phyloP scores from a whole-genome alignment of 2,113 vertebrate species.

The Asarcornis scutulata region DNA sequence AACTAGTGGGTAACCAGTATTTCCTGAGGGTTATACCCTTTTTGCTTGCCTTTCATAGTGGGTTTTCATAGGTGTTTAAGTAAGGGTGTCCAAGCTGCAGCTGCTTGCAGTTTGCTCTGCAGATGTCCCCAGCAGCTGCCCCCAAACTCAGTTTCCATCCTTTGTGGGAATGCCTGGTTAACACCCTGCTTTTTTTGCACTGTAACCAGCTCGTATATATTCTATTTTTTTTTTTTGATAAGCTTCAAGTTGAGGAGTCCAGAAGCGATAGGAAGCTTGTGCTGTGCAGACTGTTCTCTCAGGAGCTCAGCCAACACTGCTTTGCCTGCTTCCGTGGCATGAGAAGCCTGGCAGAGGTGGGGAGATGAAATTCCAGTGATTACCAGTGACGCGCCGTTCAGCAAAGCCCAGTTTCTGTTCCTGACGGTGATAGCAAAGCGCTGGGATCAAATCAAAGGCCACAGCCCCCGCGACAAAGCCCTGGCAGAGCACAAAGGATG shows the following conservation, averaged over 20 bases:
- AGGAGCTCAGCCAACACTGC: background rate
- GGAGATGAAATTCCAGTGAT: slow-evolving; percentile 12
- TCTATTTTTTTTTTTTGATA: background rate
- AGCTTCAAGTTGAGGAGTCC: background rate
- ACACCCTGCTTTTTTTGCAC: background rate
- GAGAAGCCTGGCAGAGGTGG: background rate
- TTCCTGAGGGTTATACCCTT: background rate
- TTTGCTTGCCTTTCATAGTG: background rate
- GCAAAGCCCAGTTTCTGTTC: slow-evolving; percentile 32
- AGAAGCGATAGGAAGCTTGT: background rate
- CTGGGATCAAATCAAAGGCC: background rate
- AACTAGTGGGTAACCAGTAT: background rate
- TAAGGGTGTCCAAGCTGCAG: background rate
- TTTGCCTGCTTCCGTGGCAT: background rate
- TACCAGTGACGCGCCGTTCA: background rate
- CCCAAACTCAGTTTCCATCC: background rate
- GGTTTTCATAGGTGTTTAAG: background rate
- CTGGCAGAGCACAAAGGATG: background rate
- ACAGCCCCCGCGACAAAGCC: background rate
- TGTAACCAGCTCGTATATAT: background rate
- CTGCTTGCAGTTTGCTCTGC: background rate
- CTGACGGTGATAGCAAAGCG: background rate
- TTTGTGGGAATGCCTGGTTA: background rate
- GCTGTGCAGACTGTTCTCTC: background rate
- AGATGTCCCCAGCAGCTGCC: background rate